Evolutionary conservation across 2,888 invertebrate species (phyloP).

Genomic region (Caenorhabditis plicata): DNA sequence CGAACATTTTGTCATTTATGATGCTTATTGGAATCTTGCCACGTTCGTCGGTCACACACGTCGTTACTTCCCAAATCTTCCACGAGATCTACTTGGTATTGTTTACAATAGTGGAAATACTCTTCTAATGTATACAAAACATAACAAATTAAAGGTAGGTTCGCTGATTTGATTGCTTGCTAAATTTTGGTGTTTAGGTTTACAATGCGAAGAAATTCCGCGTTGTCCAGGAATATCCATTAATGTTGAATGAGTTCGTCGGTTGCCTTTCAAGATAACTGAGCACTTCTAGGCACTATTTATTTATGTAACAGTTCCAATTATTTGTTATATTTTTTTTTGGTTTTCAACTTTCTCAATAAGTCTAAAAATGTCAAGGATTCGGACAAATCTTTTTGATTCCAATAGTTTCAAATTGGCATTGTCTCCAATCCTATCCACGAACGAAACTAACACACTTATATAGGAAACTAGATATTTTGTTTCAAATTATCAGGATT

Average conservation of each 20-base stretch:
- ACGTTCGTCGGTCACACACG: constrained; percentile 48
- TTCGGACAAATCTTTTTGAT: no score
- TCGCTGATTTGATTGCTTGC: background rate
- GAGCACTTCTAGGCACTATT: no score
- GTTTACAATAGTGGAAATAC: constrained; percentile 47
- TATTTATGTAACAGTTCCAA: no score
- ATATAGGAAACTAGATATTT: no score
- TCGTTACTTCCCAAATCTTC: constrained; percentile 52
- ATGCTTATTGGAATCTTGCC: constrained; percentile 60
- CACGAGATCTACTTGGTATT: constrained; percentile 56
- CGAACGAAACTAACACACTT: no score
- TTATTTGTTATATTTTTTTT: no score
- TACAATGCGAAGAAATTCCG: constrained; percentile 56
- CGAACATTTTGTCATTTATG: constrained; percentile 58
- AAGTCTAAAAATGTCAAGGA: no score
- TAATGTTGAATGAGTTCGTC: constrained; percentile 50
- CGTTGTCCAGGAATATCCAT: constrained; percentile 54
- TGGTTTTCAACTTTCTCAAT: no score
- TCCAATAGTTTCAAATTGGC: no score
- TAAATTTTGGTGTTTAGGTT: constrained; percentile 23
- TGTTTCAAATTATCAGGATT: no score
- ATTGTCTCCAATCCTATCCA: no score
- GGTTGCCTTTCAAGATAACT: constrained; percentile 42
- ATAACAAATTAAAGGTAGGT: constrained; percentile 51
- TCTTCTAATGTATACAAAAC: constrained; percentile 54